phyloP scores from a whole-genome alignment of 2,797 vertebrate species.

The Parambassis ranga region DNA sequence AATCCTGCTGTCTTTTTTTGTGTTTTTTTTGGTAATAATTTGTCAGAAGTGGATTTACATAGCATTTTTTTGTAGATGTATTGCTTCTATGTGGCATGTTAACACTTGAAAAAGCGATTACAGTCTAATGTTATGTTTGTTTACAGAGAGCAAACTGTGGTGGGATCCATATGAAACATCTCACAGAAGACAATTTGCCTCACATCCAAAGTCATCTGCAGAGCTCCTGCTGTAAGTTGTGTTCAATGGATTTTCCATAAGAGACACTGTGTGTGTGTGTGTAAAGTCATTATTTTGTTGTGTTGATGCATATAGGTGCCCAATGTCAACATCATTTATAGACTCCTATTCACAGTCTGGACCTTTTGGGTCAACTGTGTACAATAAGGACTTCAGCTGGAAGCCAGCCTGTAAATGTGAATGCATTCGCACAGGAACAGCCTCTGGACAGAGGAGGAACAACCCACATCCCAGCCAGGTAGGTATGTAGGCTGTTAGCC shows the following conservation, averaged over 20 bases:
- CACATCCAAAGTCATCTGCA: slow-evolving; percentile 45
- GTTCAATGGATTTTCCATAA: background rate
- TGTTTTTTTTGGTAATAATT: too few species aligned
- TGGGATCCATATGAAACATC: slow-evolving; percentile 84
- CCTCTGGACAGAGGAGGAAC: slow-evolving; percentile 66
- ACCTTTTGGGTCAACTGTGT: slow-evolving; percentile 72
- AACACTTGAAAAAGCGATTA: background rate
- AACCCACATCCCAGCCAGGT: slow-evolving; percentile 77
- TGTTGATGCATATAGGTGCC: slow-evolving; percentile 56
- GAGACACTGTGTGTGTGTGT: background rate
- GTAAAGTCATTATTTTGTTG: slow-evolving; percentile 5
- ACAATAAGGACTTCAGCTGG: slow-evolving; percentile 79
- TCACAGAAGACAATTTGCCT: slow-evolving; percentile 74
- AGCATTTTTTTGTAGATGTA: too few species aligned
- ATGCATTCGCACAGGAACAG: slow-evolving; percentile 54
- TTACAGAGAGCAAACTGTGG: slow-evolving; percentile 58
- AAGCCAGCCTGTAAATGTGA: slow-evolving; percentile 74
- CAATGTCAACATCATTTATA: slow-evolving; percentile 64
- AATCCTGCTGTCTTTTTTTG: background rate
- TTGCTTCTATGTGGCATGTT: background rate
- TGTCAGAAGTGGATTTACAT: too few species aligned
- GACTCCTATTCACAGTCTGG: slow-evolving; percentile 66
- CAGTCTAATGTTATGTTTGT: background rate
- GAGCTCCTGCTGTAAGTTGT: slow-evolving; percentile 63
- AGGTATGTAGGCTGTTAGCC: slow-evolving; percentile 33